Evolutionary conservation across 2,113 vertebrate genomes (phyloP).

Genomic region (Rhinolophus ferrumequinum): DNA sequence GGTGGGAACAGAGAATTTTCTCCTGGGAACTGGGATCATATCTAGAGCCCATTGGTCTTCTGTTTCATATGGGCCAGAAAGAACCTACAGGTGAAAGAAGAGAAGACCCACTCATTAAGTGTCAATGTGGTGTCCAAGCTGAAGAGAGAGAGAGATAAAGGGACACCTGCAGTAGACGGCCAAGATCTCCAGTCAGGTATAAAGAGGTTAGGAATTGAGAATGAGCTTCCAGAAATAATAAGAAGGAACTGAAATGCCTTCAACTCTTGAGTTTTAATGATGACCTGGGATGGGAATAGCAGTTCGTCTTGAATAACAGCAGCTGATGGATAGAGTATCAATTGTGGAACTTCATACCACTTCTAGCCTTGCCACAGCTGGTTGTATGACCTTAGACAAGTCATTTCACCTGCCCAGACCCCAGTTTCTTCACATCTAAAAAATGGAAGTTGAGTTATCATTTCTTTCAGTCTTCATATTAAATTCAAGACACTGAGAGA

Average conservation of each 20-base stretch:
- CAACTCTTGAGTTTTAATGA: neutral
- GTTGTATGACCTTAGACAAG: neutral
- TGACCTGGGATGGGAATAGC: neutral
- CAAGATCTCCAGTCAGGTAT: neutral
- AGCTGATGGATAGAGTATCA: too few relatives aligned
- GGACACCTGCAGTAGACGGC: rapidly evolving
- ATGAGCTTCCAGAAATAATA: neutral
- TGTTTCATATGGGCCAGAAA: neutral
- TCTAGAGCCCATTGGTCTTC: neutral
- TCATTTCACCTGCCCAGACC: neutral
- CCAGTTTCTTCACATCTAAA: neutral
- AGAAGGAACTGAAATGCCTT: neutral
- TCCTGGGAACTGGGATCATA: neutral
- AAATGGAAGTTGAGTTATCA: neutral
- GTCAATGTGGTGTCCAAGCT: neutral
- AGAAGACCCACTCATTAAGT: neutral
- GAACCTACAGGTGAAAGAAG: neutral
- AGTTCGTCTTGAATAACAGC: neutral
- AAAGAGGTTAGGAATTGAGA: neutral
- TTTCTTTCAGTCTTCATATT: neutral
- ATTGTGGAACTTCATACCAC: neutral
- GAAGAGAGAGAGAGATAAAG: neutral
- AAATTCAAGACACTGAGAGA: neutral
- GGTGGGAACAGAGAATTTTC: neutral
- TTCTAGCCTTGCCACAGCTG: neutral